Evolutionary conservation across 1,140 invertebrate genomes (phyloP).

Genomic region (Diorhabda elongata): DNA sequence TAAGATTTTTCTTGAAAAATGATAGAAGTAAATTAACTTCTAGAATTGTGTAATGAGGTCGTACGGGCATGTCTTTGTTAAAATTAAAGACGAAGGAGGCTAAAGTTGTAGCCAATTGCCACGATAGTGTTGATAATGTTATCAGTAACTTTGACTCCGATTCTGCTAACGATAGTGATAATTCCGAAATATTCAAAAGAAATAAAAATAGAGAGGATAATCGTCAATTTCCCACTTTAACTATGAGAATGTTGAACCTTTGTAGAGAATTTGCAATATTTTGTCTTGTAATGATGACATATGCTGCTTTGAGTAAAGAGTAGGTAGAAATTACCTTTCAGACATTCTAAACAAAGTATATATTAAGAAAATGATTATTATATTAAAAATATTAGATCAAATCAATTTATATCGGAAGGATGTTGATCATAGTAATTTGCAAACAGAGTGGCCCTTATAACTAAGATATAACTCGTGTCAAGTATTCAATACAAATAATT

Average conservation of each 20-base stretch:
- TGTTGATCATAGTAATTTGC: too few relatives aligned
- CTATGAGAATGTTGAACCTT: conserved; percentile 40
- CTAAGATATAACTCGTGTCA: too few relatives aligned
- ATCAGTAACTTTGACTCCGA: conserved; percentile 15
- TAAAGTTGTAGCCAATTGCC: conserved; percentile 17
- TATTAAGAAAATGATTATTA: too few relatives aligned
- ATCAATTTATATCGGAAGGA: too few relatives aligned
- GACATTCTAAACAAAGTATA: neutral
- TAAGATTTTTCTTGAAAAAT: neutral
- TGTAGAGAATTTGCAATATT: conserved; percentile 46
- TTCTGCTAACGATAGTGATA: conserved; percentile 18
- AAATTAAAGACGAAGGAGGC: conserved; percentile 20
- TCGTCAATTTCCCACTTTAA: conserved; percentile 20
- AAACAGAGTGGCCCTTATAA: too few relatives aligned
- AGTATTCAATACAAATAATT: too few relatives aligned
- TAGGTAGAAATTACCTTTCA: conserved; percentile 47
- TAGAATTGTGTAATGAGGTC: conserved; percentile 25
- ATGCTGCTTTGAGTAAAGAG: conserved; percentile 58
- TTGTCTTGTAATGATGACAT: conserved; percentile 52
- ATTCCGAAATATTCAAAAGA: conserved; percentile 3
- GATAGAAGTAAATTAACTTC: neutral
- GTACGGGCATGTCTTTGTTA: conserved; percentile 27
- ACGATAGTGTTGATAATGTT: conserved; percentile 28
- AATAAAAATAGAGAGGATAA: conserved; percentile 11
- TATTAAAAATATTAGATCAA: too few relatives aligned